A percentile compares a stretch with the other conserved stretches of the same genome.
Conservation (phyloP, 2,888 invertebrate genomes). For the Gibbula magus region DNA sequence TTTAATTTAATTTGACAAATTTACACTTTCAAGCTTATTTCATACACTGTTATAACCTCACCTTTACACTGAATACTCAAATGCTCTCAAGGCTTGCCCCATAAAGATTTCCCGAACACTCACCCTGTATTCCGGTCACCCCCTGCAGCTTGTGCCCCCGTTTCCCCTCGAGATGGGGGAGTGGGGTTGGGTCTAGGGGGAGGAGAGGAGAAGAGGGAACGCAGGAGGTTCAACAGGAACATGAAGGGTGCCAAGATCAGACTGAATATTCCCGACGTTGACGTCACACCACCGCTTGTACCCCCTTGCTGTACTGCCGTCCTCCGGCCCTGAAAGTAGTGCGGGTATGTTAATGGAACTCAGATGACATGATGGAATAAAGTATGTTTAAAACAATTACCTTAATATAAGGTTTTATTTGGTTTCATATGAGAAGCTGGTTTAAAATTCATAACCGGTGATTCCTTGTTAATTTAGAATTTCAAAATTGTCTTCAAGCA, state of each 20-base stretch:
- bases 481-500: no score
- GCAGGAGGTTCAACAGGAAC: slow-evolving; percentile 78
- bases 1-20: not conserved
- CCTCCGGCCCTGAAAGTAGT: slow-evolving; percentile 9
- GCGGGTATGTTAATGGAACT: no score
- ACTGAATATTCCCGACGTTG: slow-evolving; percentile 77
- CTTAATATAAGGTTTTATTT: no score
- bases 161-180: not conserved
- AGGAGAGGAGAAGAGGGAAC: slow-evolving; percentile 66
- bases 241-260: slow-evolving; percentile 80
- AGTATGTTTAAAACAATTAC: no score
- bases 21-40: not conserved
- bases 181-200: not conserved
- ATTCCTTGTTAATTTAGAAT: no score
- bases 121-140: slow-evolving; percentile 30
- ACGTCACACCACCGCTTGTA: slow-evolving; percentile 3
- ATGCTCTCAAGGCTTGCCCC: not conserved
- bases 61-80: no score
- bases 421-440: no score
- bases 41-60: no score
- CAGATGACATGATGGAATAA: no score
- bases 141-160: slow-evolving; percentile 32
- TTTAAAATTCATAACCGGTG: no score
- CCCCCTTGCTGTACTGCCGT: not conserved
- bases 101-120: not conserved